A percentile compares a stretch with the other conserved stretches of the same genome.
Evolutionary conservation across 2,888 invertebrate genomes (phyloP).

Genomic region (Hemistola chrysoprasaria): DNA sequence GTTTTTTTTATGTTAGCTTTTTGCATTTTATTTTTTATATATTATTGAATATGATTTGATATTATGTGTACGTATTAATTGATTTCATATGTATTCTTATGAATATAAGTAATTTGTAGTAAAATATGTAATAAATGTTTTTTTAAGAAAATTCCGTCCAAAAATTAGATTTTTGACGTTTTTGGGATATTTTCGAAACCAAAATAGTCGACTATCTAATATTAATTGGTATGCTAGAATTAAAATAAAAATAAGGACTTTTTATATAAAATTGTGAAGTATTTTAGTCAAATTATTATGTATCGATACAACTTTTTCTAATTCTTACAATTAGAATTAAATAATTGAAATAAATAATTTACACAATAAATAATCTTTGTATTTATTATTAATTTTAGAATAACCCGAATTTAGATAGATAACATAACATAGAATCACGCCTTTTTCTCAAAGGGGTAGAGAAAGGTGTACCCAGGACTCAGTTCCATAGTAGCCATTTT

Average conservation of each 20-base stretch:
- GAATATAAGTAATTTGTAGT: constrained; percentile 22
- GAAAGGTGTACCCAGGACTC: too few relatives aligned
- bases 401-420: too few relatives aligned
- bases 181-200: constrained; percentile 47
- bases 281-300: constrained; percentile 56
- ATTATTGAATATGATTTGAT: constrained; percentile 11
- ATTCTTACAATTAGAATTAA: constrained; percentile 58
- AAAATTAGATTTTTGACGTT: constrained; percentile 73
- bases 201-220: constrained; percentile 74
- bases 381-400: constrained; percentile 2
- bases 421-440: too few relatives aligned
- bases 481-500: too few relatives aligned
- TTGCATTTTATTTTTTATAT: constrained; percentile 4
- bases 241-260: constrained; percentile 36
- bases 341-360: constrained; percentile 70
- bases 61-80: constrained; percentile 24
- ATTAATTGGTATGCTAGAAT: constrained; percentile 47
- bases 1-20: constrained; percentile 11
- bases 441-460: too few relatives aligned
- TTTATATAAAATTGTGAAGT: constrained; percentile 48
- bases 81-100: constrained; percentile 21
- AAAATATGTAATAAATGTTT: constrained; percentile 40
- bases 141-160: constrained; percentile 40
- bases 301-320: constrained; percentile 55
- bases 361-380: constrained; percentile 34